Percentiles rank a stretch among this genome's conserved stretches.
These are phyloP conservation scores for Platichthys stellatus DNA, from an alignment of 2,113 vertebrate genomes.

Conservation along the genomic window DNA sequence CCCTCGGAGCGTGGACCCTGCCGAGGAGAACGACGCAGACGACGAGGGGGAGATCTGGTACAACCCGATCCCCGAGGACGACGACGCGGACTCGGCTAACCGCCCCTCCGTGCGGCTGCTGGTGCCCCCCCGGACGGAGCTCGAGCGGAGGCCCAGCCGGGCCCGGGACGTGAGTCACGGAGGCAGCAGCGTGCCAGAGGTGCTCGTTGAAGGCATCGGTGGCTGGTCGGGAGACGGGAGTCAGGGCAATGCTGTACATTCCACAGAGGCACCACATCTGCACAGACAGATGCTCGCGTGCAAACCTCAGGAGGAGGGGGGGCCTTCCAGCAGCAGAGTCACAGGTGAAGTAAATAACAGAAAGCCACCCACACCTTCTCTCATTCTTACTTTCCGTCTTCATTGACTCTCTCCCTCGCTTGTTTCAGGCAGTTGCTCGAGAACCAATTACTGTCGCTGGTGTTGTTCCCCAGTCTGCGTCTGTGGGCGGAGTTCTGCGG, in stretches of 20 bases:
- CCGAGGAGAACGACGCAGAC: constrained; percentile 92
- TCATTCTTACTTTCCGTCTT: neutral
- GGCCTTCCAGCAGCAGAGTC: constrained; percentile 69
- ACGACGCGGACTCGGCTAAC: constrained; percentile 74
- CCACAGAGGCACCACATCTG: constrained; percentile 80
- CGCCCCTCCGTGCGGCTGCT: constrained; percentile 53
- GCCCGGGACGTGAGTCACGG: constrained; percentile 30
- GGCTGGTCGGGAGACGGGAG: constrained; percentile 55
- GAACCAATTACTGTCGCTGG: constrained; percentile 22
- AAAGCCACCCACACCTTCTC: constrained; percentile 16
- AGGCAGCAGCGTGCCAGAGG: constrained; percentile 53
- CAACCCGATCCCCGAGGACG: constrained; percentile 98
- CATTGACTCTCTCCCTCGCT: neutral
- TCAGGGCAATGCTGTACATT: constrained; percentile 69
- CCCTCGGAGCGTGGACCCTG: constrained; percentile 74
- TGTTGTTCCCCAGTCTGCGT: constrained; percentile 24
- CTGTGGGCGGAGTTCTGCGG: constrained; percentile 35
- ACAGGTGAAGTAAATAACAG: constrained; percentile 80
- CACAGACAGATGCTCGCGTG: constrained; percentile 79
- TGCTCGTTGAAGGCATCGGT: constrained; percentile 43
- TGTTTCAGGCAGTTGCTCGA: constrained; percentile 1
- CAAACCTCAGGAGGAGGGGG: constrained; percentile 84
- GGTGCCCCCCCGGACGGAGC: constrained; percentile 49
- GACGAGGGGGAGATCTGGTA: constrained; percentile 99
- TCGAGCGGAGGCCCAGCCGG: constrained; percentile 66